Evolutionary conservation across 2,888 invertebrate genomes (phyloP).

Genomic region (Dasysyrphus tricinctus): DNA sequence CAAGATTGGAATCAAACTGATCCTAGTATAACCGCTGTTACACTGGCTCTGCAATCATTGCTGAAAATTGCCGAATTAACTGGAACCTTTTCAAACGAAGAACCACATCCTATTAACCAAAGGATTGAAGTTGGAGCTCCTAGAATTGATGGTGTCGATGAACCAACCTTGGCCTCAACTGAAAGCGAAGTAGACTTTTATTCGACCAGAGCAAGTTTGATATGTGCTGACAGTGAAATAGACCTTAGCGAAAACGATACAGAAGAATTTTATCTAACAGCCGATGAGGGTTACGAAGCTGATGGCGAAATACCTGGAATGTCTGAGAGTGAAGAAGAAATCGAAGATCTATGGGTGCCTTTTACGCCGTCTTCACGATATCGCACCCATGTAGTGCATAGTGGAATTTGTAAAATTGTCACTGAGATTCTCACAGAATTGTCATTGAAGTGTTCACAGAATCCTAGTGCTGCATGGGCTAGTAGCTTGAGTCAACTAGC

Average conservation of each 20-base stretch:
- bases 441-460: constrained; percentile 79
- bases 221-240: constrained; percentile 81
- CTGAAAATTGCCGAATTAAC: constrained; percentile 82
- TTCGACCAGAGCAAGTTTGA: constrained; percentile 80
- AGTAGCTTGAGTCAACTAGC: constrained; percentile 81
- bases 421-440: constrained; percentile 82
- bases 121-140: constrained; percentile 76
- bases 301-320: constrained; percentile 82
- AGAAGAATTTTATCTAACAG: constrained; percentile 81
- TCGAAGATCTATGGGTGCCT: constrained; percentile 79
- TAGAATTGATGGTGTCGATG: constrained; percentile 42
- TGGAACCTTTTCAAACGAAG: constrained; percentile 42
- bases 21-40: constrained; percentile 76
- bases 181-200: constrained; percentile 80
- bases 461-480: constrained; percentile 80
- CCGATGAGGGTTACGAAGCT: constrained; percentile 83
- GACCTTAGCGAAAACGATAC: constrained; percentile 82
- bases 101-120: constrained; percentile 58
- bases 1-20: constrained; percentile 80
- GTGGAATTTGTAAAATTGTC: constrained; percentile 81
- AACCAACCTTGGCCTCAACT: constrained; percentile 58
- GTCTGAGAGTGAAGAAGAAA: constrained; percentile 80
- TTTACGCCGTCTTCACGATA: constrained; percentile 82
- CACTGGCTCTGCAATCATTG: constrained; percentile 82
- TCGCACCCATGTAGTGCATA: constrained; percentile 81